Percentiles rank a stretch among this genome's conserved stretches.
These are phyloP conservation scores for Pollimyrus isidori DNA, from an alignment of 2,113 vertebrate genomes.

Conservation along the genomic window DNA sequence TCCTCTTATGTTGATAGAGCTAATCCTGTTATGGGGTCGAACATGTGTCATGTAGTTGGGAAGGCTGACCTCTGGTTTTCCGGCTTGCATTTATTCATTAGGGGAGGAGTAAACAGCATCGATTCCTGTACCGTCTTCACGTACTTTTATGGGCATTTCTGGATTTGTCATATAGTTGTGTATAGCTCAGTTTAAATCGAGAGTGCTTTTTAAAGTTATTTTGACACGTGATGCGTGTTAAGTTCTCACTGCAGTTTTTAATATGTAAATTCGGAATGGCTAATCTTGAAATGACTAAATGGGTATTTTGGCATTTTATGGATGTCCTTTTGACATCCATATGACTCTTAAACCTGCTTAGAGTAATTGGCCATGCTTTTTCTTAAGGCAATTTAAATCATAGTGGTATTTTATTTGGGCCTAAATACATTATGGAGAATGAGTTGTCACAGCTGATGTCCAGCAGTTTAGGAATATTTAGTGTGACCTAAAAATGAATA, in stretches of 20 bases:
- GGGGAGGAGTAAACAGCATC: not conserved
- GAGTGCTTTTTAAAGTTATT: not conserved
- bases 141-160: not conserved
- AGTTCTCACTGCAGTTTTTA: not conserved
- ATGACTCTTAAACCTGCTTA: not conserved
- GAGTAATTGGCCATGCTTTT: not conserved
- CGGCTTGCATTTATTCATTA: not conserved
- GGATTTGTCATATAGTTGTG: not conserved
- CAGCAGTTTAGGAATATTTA: not conserved
- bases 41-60: not conserved
- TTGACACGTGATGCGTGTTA: not conserved
- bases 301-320: not conserved
- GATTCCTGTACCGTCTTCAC: not conserved
- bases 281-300: not conserved
- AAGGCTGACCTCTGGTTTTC: not conserved
- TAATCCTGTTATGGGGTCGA: not conserved
- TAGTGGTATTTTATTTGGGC: not conserved
- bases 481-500: not conserved
- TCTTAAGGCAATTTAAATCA: not conserved
- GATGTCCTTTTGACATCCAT: not conserved
- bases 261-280: not conserved
- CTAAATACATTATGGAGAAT: not conserved
- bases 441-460: not conserved
- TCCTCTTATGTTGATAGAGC: not conserved
- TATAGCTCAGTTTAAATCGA: not conserved